Evolutionary conservation across 53 echinoderm and acorn worm species (phyloP), one percentile per base, ranked within the genome.

Genomic region (Antedon mediterranea): DNA sequence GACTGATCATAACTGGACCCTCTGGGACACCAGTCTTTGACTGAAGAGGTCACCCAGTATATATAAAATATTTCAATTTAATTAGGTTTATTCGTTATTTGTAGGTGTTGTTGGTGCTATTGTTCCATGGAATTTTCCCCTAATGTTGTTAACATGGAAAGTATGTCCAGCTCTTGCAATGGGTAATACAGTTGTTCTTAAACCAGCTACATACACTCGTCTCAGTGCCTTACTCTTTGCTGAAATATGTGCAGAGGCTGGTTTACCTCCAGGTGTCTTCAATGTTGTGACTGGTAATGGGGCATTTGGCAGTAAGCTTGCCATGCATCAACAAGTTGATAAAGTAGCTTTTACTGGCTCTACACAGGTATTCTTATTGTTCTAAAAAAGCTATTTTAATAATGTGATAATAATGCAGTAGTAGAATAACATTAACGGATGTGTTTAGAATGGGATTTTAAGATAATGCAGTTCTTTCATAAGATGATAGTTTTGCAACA

Each of bases 71-170:
- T n/a, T n/a, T n/a, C n/a, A n/a, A n/a, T n/a, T n/a, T n/a, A n/a
- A n/a, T n/a, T n/a, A n/a, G n/a, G n/a, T n/a, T n/a, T n/a, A n/a
- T n/a, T 37, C 37, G 37, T 37, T 6, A 37, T 37, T 37, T 37
- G 37, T 37, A 97, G 97, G 97, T 75, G 90, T 97, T 34, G 88
- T 97, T 13, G 97, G 92, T 26, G 97, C 89, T 71, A 97, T 97
- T 30, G 92, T 92, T 23, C 97, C 97, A 5, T 97, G 97, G 97
- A 97, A 97, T 84, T 97, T 97, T 79, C 97, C 97, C 8, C 88
- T 97, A 30, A 97, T 97, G 97, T 83, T 97, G 31, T 73, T 97
- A 43, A 88, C 86, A 3, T 97, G 97, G 97, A 97, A 97, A 81
- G 88, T 97, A 6, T 97, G 97, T 80, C 97, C 97, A 0, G 97